Evolutionary conservation across 2,113 vertebrate genomes (phyloP), one percentile per base, ranked within the genome.

Genomic region (Struthidea cinerea): DNA sequence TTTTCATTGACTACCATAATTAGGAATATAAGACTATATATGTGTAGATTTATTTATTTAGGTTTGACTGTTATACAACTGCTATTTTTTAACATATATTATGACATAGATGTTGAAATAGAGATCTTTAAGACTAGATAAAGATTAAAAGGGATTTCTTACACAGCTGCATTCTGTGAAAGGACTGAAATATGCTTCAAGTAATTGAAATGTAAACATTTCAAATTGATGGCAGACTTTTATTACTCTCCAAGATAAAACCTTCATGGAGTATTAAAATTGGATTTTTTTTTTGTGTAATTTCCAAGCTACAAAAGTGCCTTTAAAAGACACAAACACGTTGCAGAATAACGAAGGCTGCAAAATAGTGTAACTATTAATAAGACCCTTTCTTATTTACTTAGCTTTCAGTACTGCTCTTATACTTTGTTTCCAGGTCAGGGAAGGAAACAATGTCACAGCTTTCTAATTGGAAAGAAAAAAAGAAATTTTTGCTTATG

Each of bases 151-250:
- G 55, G 52, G 90, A 94, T 97, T 96, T 92, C 83, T 89, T 94
- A 79, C 77, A 94, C 60, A 79, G 67, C 91, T 94, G 53, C 75
- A 83, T 97, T 98, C 89, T 95, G 96, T 96, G 95, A 87, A 97
- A 71, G 81, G 57, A 84, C 94, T 98, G 97, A 98, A 98, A 98
- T 97, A 96, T 97, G 92, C 87, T 96, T 96, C 82, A 90, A 97
- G 96, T 98, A 98, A 98, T 98, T 98, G 97, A 97, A 98, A 97
- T 95, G 91, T 98, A 98, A 98, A 98, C 97, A 98, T 97, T 98
- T 98, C 88, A 97, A 97, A 97, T 98, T 97, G 92, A 97, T 97
- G 95, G 80, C 96, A 97, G 97, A 97, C 94, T 97, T 98, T 98
- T 98, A 98, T 97, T 97, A 94, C 80, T 97, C 87, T 97, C 90